Conservation (phyloP, 2,888 invertebrate species). For the Leptinotarsa rubiginosa region DNA sequence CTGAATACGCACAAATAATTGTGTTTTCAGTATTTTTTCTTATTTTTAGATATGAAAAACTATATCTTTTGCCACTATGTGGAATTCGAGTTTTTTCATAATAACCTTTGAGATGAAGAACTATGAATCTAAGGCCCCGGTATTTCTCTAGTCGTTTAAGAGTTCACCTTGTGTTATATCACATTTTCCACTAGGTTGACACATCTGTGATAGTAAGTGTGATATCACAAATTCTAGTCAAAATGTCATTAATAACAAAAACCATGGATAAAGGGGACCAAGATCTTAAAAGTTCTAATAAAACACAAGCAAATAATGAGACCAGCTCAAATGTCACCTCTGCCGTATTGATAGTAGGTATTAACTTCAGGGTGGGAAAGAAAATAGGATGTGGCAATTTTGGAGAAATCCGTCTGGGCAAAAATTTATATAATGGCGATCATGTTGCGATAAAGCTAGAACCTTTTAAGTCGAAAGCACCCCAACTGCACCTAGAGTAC, state of each 20-base stretch:
- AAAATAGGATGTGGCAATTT: conserved; percentile 99
- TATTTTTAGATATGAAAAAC: neutral
- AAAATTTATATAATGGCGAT: conserved; percentile 99
- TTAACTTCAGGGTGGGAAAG: conserved; percentile 99
- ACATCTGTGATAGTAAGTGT: conserved; percentile 31
- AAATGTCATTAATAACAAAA: neutral
- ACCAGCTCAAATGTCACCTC: conserved; percentile 82
- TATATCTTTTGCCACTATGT: neutral
- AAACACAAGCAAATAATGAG: conserved; percentile 67
- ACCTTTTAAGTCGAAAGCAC: conserved; percentile 99
- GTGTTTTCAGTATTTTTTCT: neutral
- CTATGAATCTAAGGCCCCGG: neutral
- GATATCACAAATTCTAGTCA: conserved; percentile 22
- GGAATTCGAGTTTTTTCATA: neutral
- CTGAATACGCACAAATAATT: neutral
- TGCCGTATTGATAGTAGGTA: conserved; percentile 97
- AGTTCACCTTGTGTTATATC: too few species aligned
- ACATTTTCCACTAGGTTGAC: neutral
- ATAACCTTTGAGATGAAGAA: neutral
- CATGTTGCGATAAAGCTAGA: conserved; percentile 99
- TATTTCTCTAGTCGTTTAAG: neutral
- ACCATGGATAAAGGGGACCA: conserved; percentile 42
- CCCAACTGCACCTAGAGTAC: conserved; percentile 99
- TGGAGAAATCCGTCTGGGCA: conserved; percentile 98
- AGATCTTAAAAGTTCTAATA: conserved; percentile 32